Base-by-base conservation (phyloP, 2,797 vertebrate species). In the Myotis daubentonii region DNA sequence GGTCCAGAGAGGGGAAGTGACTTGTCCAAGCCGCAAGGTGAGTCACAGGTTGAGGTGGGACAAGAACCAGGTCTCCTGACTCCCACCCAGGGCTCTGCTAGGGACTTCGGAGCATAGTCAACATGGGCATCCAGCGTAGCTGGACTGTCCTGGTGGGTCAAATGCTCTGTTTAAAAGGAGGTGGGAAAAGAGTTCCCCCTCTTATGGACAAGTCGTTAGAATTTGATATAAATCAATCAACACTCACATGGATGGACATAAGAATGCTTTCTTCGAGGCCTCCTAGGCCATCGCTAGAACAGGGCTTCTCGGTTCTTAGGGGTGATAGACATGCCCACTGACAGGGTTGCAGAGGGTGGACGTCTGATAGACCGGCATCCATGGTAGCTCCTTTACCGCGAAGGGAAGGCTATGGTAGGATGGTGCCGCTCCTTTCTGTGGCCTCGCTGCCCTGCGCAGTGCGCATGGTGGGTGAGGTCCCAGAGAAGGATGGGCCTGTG, bases 41-140 rank as follows among this genome's bases (percentile, higher is more conserved):
- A 91, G 89, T 94, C 71, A 53, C 89, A 87, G 41, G 88, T 76
- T 74, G 92, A 92, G 87, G 83, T 81, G 62, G 92, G 89, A 94
- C 93, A 60, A 97, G 96, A 96, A 97, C 95, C 97, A 94, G 96
- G 96, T 97, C 97, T 97, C 94, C 97, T 96, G 95, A 96, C 90
- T 78, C 87, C 96, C 70, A n/a, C 90, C 92, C 8, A 3, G 95
- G 96, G 90, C 90, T 70, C 82, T 16, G 23, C 38, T 2, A 1
- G 8, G 16, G 87, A 87, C 92, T 36, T 68, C 4, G 23, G 60
- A 60, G 47, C 36, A 20, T 23, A 20, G 62, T 15, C 17, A 41
- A 30, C 8, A 1, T 2, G 20, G 70, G 85, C 6, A 2, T 30
- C 84, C 62, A 33, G 1, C 7, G 0, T 4, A 76, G 72, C 38